phyloP scores from a whole-genome alignment of 2,797 vertebrate species.

The Manis pentadactyla region DNA sequence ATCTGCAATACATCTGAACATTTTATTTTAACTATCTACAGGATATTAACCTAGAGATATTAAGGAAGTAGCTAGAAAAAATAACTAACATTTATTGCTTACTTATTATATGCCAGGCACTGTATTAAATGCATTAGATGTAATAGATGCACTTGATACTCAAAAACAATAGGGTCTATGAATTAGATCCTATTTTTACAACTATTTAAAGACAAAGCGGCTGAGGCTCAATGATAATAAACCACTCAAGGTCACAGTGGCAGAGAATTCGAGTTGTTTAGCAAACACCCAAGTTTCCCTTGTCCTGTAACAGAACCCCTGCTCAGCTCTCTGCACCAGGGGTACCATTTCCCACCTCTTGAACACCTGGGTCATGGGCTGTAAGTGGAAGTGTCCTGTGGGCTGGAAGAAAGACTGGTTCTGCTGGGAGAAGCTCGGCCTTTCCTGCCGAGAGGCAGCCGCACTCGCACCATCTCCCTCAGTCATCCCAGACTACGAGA shows the following conservation, averaged over 20 bases:
- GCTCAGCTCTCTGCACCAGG: not conserved
- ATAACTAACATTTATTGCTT: slow-evolving; percentile 44
- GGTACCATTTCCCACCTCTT: not conserved
- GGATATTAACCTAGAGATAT: slow-evolving; percentile 20
- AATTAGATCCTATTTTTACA: slow-evolving; percentile 48
- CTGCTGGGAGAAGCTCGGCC: not conserved
- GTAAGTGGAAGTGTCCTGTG: not conserved
- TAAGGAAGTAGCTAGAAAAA: slow-evolving; percentile 37
- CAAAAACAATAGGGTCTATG: slow-evolving; percentile 36
- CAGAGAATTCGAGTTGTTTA: slow-evolving; percentile 2
- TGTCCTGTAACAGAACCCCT: not conserved
- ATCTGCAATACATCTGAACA: not conserved
- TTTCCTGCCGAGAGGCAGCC: not conserved
- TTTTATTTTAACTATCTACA: not conserved
- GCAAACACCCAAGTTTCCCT: slow-evolving; percentile 10
- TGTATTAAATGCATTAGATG: slow-evolving; percentile 29
- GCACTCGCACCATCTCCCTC: not conserved
- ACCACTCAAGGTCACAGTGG: not conserved
- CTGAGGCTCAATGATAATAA: not conserved
- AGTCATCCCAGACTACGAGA: not conserved
- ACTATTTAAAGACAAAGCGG: slow-evolving; percentile 38
- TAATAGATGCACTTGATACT: slow-evolving; percentile 39
- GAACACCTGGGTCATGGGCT: not conserved
- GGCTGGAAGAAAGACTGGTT: not conserved
- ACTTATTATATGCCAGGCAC: not conserved